Conservation (phyloP, 2,113 vertebrate genomes). For the Coptodon rendalli region DNA sequence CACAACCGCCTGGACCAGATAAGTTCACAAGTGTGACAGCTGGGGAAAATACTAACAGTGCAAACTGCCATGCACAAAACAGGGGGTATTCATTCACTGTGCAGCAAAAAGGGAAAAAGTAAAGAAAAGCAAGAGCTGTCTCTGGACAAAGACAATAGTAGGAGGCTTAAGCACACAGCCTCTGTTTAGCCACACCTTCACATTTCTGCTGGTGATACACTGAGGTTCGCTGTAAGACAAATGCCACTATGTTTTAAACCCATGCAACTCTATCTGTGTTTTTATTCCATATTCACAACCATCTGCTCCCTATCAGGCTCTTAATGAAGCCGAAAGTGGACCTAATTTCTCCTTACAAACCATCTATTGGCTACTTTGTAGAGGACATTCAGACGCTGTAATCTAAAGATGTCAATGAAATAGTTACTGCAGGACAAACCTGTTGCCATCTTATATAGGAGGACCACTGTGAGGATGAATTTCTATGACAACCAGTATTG, state of each 20-base stretch:
- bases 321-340: background rate
- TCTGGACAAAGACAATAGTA: background rate
- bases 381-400: background rate
- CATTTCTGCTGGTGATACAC: background rate
- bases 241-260: background rate
- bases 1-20: background rate
- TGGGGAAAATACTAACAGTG: slow-evolving; percentile 7
- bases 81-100: background rate
- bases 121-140: background rate
- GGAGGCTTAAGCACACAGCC: background rate
- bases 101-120: background rate
- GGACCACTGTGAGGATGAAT: background rate
- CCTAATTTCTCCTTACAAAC: background rate
- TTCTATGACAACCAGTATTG: background rate
- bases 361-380: background rate
- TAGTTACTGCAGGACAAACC: background rate
- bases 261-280: background rate
- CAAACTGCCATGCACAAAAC: background rate
- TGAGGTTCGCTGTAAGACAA: background rate
- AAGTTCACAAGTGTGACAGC: slow-evolving; percentile 16
- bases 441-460: background rate
- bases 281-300: background rate
- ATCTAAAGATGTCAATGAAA: background rate
- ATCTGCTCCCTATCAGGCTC: background rate
- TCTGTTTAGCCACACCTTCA: background rate